Evolutionary conservation across 1,140 invertebrate species (phyloP).

Genomic region (Macrocentrus cingulum): DNA sequence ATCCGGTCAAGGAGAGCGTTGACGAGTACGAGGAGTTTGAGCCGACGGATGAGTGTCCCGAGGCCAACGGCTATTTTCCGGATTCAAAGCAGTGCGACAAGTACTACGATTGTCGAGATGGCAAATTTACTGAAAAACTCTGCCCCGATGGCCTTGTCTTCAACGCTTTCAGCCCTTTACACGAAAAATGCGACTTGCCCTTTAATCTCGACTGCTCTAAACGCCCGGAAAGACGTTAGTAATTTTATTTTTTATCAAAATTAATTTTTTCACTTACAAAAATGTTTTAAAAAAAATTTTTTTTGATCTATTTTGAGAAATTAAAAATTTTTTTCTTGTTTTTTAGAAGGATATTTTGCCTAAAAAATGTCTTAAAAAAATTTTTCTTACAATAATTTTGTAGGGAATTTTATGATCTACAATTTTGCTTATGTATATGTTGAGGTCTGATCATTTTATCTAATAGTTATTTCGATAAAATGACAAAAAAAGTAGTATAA

Average conservation of each 20-base stretch:
- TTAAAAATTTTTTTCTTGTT: too few relatives aligned
- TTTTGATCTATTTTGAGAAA: too few relatives aligned
- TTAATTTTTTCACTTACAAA: conserved; percentile 25
- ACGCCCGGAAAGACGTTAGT: conserved; percentile 78
- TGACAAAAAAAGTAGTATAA: too few relatives aligned
- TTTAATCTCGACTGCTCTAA: conserved; percentile 82
- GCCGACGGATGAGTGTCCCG: conserved; percentile 71
- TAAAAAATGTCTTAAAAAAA: too few relatives aligned
- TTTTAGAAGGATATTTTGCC: too few relatives aligned
- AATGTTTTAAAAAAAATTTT: too few relatives aligned
- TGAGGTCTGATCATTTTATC: too few relatives aligned
- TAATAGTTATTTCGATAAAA: too few relatives aligned
- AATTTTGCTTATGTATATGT: too few relatives aligned
- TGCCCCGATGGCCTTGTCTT: conserved; percentile 92
- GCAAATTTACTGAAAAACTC: conserved; percentile 72
- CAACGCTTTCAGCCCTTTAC: conserved; percentile 77
- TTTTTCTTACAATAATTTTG: too few relatives aligned
- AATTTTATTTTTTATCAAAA: neutral
- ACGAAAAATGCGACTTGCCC: conserved; percentile 86
- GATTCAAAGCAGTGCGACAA: conserved; percentile 88
- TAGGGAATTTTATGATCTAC: too few relatives aligned
- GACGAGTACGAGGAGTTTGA: conserved; percentile 40
- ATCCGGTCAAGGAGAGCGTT: conserved; percentile 25
- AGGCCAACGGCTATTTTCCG: conserved; percentile 81
- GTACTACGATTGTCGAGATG: conserved; percentile 81